These are phyloP conservation scores for Chrysochloris asiatica DNA, from an alignment of 2,113 vertebrate species.

Conservation along the genomic window DNA sequence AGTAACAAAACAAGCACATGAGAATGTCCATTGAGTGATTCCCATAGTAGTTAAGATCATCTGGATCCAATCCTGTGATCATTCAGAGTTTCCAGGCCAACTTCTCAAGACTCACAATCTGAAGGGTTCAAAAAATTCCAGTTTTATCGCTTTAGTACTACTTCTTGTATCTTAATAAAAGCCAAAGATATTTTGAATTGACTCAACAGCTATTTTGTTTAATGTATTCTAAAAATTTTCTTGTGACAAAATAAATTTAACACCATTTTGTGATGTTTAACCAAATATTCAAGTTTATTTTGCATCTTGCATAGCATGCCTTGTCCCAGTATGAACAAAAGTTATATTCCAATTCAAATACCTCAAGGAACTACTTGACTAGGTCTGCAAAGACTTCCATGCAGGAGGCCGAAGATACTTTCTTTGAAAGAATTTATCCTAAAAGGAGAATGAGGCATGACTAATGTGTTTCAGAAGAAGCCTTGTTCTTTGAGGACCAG, in stretches of 20 bases:
- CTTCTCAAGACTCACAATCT: conserved; percentile 24
- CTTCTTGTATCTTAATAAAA: conserved; percentile 38
- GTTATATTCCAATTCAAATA: neutral
- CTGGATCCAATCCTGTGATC: neutral
- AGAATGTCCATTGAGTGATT: conserved; percentile 21
- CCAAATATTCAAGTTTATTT: neutral
- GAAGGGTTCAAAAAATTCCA: conserved; percentile 2
- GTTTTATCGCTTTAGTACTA: neutral
- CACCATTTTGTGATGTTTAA: neutral
- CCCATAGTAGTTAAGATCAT: conserved; percentile 43
- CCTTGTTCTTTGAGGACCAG: neutral
- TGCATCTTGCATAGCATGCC: neutral
- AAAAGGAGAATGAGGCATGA: neutral
- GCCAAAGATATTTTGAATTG: neutral
- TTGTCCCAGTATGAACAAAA: neutral
- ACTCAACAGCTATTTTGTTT: neutral
- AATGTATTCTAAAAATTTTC: neutral
- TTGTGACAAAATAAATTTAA: neutral
- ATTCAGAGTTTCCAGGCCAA: conserved; percentile 29
- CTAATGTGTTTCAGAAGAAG: neutral
- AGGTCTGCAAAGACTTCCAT: neutral
- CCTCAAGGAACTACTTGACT: neutral
- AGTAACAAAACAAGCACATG: conserved; percentile 28
- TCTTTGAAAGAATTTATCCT: neutral
- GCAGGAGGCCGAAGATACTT: neutral